phyloP scores from a whole-genome alignment of 2,888 invertebrate genomes.

The Blera fallax region DNA sequence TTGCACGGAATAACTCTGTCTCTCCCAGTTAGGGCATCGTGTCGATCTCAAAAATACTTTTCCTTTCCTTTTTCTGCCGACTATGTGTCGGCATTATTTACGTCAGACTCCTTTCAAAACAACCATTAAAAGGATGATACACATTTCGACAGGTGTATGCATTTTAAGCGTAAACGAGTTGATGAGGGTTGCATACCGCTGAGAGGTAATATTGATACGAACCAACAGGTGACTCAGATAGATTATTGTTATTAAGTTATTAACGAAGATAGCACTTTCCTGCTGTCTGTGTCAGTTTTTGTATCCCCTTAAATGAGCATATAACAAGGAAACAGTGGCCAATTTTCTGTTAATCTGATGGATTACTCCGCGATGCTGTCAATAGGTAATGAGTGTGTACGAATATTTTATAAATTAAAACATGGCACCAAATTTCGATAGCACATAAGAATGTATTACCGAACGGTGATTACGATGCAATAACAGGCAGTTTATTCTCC shows the following conservation, averaged over 20 bases:
- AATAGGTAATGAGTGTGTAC: slow-evolving; percentile 30
- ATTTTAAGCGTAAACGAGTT: slow-evolving; percentile 65
- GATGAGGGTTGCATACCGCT: slow-evolving; percentile 65
- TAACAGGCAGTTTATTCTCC: too few relatives aligned
- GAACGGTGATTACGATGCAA: too few relatives aligned
- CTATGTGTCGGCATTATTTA: slow-evolving; percentile 67
- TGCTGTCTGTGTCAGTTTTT: slow-evolving; percentile 27
- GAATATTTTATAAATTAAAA: too few relatives aligned
- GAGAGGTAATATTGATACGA: slow-evolving; percentile 54
- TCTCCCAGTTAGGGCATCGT: neutral
- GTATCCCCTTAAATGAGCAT: slow-evolving; percentile 39
- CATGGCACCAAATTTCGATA: too few relatives aligned
- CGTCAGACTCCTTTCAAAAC: slow-evolving; percentile 59
- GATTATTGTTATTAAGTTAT: slow-evolving; percentile 80
- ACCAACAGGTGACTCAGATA: slow-evolving; percentile 78
- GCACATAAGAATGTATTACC: too few relatives aligned
- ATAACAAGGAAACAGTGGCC: slow-evolving; percentile 60
- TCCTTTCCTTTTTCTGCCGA: slow-evolving; percentile 20
- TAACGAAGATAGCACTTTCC: slow-evolving; percentile 72
- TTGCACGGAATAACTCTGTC: slow-evolving; percentile 49
- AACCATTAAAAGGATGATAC: slow-evolving; percentile 56
- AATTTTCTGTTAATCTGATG: slow-evolving; percentile 64
- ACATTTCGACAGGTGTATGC: slow-evolving; percentile 70
- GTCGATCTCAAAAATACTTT: neutral
- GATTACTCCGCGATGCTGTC: slow-evolving; percentile 33